These are phyloP conservation scores for Naja naja DNA, from an alignment of 2,113 vertebrate genomes.

Conservation along the genomic window DNA sequence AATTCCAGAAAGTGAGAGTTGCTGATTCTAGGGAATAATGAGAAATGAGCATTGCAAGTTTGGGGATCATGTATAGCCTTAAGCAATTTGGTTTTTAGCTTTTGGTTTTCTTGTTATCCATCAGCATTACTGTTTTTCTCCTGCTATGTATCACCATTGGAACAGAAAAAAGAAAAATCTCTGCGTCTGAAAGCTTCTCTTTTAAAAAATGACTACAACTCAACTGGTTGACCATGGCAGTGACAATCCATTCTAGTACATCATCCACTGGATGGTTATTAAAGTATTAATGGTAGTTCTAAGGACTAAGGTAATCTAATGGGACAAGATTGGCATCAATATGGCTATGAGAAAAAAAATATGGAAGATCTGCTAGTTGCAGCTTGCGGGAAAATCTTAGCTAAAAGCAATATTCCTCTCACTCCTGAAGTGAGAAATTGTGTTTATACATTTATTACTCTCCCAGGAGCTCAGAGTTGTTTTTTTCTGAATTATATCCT, in stretches of 20 bases:
- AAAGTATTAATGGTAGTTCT: neutral
- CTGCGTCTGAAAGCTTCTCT: neutral
- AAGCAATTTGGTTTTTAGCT: conserved; percentile 7
- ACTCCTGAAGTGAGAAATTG: neutral
- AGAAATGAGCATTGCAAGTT: conserved; percentile 16
- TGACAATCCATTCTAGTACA: neutral
- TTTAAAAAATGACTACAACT: neutral
- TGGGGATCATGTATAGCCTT: conserved; percentile 6
- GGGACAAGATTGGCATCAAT: neutral
- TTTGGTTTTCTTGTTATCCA: neutral
- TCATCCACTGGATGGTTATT: neutral
- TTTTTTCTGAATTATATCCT: neutral
- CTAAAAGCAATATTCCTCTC: neutral
- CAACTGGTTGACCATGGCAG: neutral
- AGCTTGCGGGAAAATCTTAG: neutral
- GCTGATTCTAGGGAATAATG: neutral
- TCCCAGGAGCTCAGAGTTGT: neutral
- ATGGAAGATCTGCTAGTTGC: neutral
- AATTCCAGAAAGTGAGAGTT: conserved; percentile 10
- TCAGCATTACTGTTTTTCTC: neutral
- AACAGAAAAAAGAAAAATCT: conserved; percentile 2
- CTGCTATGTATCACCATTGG: neutral
- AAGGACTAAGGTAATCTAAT: neutral
- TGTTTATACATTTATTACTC: neutral
- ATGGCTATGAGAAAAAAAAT: neutral